Conservation (phyloP, 2,113 vertebrate species). For the Bucco capensis region DNA sequence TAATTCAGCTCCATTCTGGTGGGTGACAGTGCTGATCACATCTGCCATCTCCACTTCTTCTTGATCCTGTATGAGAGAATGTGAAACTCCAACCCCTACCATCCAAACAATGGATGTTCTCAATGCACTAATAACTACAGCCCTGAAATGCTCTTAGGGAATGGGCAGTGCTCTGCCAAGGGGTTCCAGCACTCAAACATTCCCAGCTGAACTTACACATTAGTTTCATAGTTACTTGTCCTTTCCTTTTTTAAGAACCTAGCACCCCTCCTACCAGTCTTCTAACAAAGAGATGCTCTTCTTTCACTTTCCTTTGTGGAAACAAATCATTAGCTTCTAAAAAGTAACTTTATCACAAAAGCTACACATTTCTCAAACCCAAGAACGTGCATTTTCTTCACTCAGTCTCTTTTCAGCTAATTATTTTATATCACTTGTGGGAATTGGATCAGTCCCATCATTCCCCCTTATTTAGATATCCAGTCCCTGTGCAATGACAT, state of each 20-base stretch:
- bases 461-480: background rate
- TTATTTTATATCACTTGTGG: background rate
- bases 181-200: background rate
- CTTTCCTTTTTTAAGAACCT: background rate
- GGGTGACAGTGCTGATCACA: background rate
- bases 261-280: background rate
- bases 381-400: background rate
- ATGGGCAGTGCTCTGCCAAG: background rate
- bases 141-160: background rate
- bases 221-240: background rate
- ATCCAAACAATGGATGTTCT: background rate
- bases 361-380: background rate
- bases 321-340: background rate
- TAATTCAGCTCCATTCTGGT: background rate
- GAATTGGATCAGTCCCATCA: background rate
- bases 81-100: background rate
- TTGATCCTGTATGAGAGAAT: background rate
- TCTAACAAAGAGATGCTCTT: background rate
- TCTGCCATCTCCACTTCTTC: background rate
- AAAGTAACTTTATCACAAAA: background rate
- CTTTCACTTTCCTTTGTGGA: background rate
- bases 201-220: background rate
- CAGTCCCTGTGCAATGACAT: background rate
- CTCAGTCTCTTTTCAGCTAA: background rate
- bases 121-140: background rate